Base-by-base conservation (phyloP, 2,888 invertebrate species). In the Chamaedrilus cognettii region DNA sequence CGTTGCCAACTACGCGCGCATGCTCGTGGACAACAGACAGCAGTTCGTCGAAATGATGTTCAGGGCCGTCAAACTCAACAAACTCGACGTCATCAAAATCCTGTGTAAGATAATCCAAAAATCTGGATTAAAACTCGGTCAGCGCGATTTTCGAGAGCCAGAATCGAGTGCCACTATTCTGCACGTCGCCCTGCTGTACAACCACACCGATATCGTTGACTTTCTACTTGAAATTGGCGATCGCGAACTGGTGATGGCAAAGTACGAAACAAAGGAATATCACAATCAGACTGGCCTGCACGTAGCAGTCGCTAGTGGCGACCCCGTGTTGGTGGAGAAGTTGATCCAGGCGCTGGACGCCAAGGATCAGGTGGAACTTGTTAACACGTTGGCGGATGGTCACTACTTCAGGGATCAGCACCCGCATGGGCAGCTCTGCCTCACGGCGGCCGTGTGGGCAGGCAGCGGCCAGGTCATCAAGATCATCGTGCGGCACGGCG, bases 371-470 rank as follows among this genome's bases (percentile, higher is more conserved):
- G 58, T 34, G 33, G 58, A 55, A 11, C 56, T 74, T 11, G 68
- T 74, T 52, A 74, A 74, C 35, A 72, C 72, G 4, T 49, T 72
- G 23, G 73, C 73, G 42, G 66, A 74, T 55, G 73, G 73, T 2
- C 62, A 71, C 26, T 74, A 74, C 60, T 74, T 74, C 67, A 34
- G 58, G 23, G 62, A 50, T 3, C 64, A 69, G 28, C 72, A 72
- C 30, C 68, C 70, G 11, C 55, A 52, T 26, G 70, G 68, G 7
- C 68, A 68, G 67, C 50, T 69, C 31, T 74, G 72, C 52, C 68
- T 74, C 35, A 72, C 73, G n/a, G 73, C 72, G 5, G 73, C 73
- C 0, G 72, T 71, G 15, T 74, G 73, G 73, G 69, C 71, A 7
- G 73, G 73, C 28, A 65, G 69, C 30, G 69, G 59, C 23, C 61